Base-by-base conservation (phyloP, 1,140 invertebrate species). In the Notospermus geniculatus region DNA sequence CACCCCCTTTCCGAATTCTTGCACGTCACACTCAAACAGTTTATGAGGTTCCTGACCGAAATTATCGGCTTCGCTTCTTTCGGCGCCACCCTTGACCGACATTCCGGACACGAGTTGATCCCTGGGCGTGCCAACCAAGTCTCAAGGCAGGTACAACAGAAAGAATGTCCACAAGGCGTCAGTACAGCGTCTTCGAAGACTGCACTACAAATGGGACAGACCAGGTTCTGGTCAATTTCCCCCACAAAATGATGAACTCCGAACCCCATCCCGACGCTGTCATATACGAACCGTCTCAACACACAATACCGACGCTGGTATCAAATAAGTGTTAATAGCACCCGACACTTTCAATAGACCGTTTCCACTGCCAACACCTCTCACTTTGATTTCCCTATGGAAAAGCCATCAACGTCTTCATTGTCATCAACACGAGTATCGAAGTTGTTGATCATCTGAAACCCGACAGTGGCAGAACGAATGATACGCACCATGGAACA, bases 161-260 rank as follows among this genome's bases (percentile, higher is more conserved):
- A 79, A 4, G 67, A 68, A 58, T 79, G 77, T 25, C 77, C 75
- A 59, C 77, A 79, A 15, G 74, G 71, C 0, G 74, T 78, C 25
- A 79, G 62, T n/a, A 79, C 75, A 7, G 75, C 68, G 36, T 74
- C 69, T 52, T 77, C 71, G 13, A 79, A 63, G 1, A 78, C 75
- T 19, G 69, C 59, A 45, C 73, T 70, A 58, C 77, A 79, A 23
- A 79, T 73, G 27, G 71, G 67, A 57, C 77, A 79, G 17, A 77
- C 43, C 13, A 79, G 60, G 64, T 79, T 77, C 1, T 71, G 71
- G 55, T 79, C 75, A 23, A 79, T 66, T 1, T 66, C 32, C 19
- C 62, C 57, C 22, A 73, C 63, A 57, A 78, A 78, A 11, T 64
- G 60, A 39, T 70, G 63, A 22, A 70, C 61, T 30, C 68, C 60